These are phyloP conservation scores for Periophthalmus modestus DNA, from an alignment of 2,113 vertebrate genomes.

Conservation along the genomic window DNA sequence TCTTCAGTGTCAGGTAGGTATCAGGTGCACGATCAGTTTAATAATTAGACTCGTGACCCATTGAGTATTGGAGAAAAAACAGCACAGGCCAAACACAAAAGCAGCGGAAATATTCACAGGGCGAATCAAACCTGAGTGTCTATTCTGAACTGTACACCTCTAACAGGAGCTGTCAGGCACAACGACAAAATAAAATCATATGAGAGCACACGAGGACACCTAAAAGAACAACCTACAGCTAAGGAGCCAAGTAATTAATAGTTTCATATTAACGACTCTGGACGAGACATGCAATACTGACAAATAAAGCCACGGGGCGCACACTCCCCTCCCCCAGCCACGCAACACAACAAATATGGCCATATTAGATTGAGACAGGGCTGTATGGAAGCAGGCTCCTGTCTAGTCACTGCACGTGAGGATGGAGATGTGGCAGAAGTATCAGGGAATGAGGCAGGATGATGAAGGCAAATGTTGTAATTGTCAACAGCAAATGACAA, in stretches of 20 bases:
- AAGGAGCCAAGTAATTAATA: constrained; percentile 36
- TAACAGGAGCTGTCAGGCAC: constrained; percentile 35
- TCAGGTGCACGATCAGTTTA: constrained; percentile 8
- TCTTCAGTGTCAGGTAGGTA: constrained; percentile 4
- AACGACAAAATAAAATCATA: constrained; percentile 31
- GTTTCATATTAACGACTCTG: constrained; percentile 30
- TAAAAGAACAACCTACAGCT: constrained; percentile 34
- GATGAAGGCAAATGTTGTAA: constrained; percentile 48
- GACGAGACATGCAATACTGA: constrained; percentile 44
- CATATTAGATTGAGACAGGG: constrained; percentile 47
- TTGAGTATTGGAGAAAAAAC: constrained; percentile 17
- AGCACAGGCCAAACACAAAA: constrained; percentile 18
- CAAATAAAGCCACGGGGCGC: constrained; percentile 34
- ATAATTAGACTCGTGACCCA: constrained; percentile 27
- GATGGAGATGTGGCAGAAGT: constrained; percentile 59
- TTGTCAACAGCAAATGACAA: constrained; percentile 47
- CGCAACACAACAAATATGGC: constrained; percentile 54
- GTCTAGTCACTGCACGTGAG: constrained; percentile 50
- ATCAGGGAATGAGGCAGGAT: constrained; percentile 19
- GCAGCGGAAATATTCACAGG: constrained; percentile 20
- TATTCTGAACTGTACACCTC: not conserved
- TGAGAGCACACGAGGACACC: constrained; percentile 58
- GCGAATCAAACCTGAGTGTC: constrained; percentile 27
- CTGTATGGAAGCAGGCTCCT: constrained; percentile 46
- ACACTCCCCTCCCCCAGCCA: constrained; percentile 31